A percentile compares a stretch with the other conserved stretches of the same genome.
Conservation (phyloP, 2,888 invertebrate species). For the Cheilosia impressa region DNA sequence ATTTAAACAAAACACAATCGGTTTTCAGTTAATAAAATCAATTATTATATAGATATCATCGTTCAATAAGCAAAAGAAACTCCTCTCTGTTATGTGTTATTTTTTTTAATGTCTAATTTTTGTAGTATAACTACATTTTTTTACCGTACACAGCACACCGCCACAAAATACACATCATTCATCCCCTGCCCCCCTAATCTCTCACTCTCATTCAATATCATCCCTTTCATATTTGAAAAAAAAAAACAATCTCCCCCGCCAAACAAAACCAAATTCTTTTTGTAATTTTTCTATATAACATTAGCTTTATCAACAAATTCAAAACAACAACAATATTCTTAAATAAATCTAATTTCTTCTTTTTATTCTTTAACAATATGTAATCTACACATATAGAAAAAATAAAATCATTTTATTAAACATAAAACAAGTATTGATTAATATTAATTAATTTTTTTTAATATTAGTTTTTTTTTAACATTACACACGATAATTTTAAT, state of each 20-base stretch:
- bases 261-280: constrained; percentile 73
- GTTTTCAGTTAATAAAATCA: constrained; percentile 73
- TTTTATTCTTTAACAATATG: constrained; percentile 56
- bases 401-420: constrained; percentile 62
- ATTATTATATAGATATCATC: constrained; percentile 64
- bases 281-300: constrained; percentile 75
- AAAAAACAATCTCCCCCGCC: constrained; percentile 62
- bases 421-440: constrained; percentile 70
- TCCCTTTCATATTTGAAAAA: constrained; percentile 25
- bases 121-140: constrained; percentile 52
- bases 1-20: constrained; percentile 70
- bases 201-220: constrained; percentile 27
- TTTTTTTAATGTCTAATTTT: constrained; percentile 55
- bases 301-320: constrained; percentile 66
- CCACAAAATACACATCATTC: constrained; percentile 25
- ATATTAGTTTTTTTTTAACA: constrained; percentile 39
- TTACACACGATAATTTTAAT: constrained; percentile 64
- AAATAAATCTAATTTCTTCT: constrained; percentile 39
- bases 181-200: constrained; percentile 10
- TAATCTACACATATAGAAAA: constrained; percentile 74
- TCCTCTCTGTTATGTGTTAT: constrained; percentile 75
- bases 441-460: constrained; percentile 58
- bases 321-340: constrained; percentile 56
- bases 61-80: constrained; percentile 61
- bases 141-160: constrained; percentile 25